Conservation (phyloP, 2,888 invertebrate species). For the Chrysopilus asiliformis region DNA sequence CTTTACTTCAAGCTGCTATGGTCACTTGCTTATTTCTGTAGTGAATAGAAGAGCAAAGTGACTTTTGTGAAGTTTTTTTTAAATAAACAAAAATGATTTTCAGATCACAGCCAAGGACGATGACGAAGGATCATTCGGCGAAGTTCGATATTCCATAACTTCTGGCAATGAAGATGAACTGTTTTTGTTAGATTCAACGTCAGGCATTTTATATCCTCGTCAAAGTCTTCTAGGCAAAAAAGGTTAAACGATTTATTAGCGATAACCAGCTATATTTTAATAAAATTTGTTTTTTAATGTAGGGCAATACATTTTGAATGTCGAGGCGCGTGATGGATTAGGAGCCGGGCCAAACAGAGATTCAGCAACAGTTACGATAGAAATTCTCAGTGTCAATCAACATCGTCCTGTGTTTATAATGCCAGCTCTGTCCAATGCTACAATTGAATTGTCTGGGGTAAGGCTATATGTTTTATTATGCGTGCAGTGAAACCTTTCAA, state of each 20-base stretch:
- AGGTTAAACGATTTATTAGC: conserved; percentile 17
- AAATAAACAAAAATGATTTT: conserved; percentile 2
- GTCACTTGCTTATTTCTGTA: too few species aligned
- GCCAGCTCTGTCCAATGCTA: conserved; percentile 60
- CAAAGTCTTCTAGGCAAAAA: conserved; percentile 52
- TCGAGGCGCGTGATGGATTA: conserved; percentile 64
- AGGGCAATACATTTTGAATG: conserved; percentile 44
- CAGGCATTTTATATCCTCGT: conserved; percentile 71
- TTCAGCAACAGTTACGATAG: conserved; percentile 57
- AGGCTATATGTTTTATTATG: conserved; percentile 15
- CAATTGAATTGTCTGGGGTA: conserved; percentile 73
- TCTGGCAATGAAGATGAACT: conserved; percentile 51
- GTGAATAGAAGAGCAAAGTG: too few species aligned
- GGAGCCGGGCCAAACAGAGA: conserved; percentile 53
- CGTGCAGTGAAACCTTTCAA: too few species aligned
- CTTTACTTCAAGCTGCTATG: neutral
- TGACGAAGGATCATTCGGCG: conserved; percentile 66
- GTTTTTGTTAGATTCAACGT: conserved; percentile 60
- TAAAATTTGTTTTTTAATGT: neutral
- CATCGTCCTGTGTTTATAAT: conserved; percentile 68
- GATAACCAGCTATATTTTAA: conserved; percentile 24
- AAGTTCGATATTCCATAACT: conserved; percentile 59
- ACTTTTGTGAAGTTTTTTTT: too few species aligned
- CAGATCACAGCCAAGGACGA: conserved; percentile 61
- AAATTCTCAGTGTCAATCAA: conserved; percentile 66